phyloP scores from a whole-genome alignment of 2,888 invertebrate genomes.

The Cinara cedri region DNA sequence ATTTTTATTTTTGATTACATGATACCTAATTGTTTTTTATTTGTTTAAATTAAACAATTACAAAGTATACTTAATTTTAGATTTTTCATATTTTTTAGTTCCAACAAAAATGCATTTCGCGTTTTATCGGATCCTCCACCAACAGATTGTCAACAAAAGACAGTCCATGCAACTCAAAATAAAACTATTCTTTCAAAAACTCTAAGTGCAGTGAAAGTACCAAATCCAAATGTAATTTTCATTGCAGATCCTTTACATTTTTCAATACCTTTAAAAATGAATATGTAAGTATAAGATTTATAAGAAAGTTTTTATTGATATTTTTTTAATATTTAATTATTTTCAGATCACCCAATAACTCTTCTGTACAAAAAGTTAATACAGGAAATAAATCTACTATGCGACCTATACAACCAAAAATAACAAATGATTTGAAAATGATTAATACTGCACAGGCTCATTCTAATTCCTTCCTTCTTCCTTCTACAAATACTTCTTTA shows the following conservation, averaged over 20 bases:
- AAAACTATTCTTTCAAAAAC: neutral
- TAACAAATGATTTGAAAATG: neutral
- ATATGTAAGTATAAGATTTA: neutral
- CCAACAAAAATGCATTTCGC: neutral
- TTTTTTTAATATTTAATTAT: neutral
- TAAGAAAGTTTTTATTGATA: neutral
- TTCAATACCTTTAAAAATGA: neutral
- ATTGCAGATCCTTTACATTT: neutral
- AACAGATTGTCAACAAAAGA: neutral
- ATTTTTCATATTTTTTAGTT: slow-evolving; percentile 15
- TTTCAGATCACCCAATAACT: slow-evolving; percentile 21
- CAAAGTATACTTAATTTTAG: neutral
- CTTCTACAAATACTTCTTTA: neutral
- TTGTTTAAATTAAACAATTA: neutral
- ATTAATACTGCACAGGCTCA: neutral
- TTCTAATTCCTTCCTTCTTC: slow-evolving; percentile 1
- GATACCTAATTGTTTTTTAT: neutral
- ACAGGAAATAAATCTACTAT: neutral
- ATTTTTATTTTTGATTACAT: neutral
- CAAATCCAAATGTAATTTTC: slow-evolving; percentile 18
- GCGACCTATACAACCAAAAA: slow-evolving; percentile 33
- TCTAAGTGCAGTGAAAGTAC: neutral
- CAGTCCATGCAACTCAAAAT: neutral
- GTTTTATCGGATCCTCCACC: neutral
- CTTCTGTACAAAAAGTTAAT: neutral